These are phyloP conservation scores for Bombus difficillimus DNA, from an alignment of 1,140 invertebrate genomes.

Conservation along the genomic window DNA sequence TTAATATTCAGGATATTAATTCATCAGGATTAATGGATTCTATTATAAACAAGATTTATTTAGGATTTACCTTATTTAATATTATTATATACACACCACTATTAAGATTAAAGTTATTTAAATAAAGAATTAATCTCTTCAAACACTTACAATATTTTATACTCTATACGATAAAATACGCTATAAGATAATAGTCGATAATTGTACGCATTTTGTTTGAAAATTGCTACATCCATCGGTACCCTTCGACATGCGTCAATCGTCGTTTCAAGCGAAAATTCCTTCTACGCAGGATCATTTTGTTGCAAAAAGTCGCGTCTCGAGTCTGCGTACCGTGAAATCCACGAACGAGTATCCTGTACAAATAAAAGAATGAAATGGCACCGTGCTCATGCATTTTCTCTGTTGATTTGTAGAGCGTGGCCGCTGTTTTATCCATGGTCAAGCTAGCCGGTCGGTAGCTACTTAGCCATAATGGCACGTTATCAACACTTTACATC, in stretches of 20 bases:
- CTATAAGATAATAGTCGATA: neutral
- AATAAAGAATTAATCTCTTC: too few species aligned
- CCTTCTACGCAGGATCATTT: neutral
- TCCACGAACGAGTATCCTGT: neutral
- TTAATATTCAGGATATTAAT: too few species aligned
- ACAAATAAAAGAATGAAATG: conserved; percentile 19
- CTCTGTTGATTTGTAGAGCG: conserved; percentile 74
- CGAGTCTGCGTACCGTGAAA: neutral
- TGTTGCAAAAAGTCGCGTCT: neutral
- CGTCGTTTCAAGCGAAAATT: neutral
- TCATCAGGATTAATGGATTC: too few species aligned
- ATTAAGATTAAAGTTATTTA: too few species aligned
- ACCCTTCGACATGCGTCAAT: neutral
- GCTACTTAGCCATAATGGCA: conserved; percentile 15
- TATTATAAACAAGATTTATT: too few species aligned
- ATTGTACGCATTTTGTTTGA: neutral
- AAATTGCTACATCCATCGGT: neutral
- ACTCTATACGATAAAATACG: neutral
- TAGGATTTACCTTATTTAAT: too few species aligned
- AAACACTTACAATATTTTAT: too few species aligned
- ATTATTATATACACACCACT: too few species aligned
- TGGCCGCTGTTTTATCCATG: conserved; percentile 69
- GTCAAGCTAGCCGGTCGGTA: conserved; percentile 21
- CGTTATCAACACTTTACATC: conserved; percentile 17
- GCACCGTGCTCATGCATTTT: conserved; percentile 47